A percentile compares a stretch with the other conserved stretches of the same genome.
Evolutionary conservation across 2,113 vertebrate genomes (phyloP).

Genomic region (Pseudorasbora parva): DNA sequence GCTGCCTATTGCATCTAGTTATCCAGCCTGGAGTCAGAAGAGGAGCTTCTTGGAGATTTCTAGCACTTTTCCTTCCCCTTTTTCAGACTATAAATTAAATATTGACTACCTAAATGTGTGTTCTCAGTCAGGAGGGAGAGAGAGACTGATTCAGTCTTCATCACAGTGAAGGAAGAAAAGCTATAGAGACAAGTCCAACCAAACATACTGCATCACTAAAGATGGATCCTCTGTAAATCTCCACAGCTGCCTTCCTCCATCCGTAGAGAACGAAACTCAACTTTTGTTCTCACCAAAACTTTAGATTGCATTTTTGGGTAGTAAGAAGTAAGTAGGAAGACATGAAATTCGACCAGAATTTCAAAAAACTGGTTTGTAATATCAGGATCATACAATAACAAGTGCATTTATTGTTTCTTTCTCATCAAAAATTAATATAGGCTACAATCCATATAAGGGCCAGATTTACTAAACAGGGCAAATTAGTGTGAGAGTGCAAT

Average conservation of each 20-base stretch:
- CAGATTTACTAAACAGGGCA: too few species aligned
- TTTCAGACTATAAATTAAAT: conserved; percentile 33
- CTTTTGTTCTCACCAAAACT: neutral
- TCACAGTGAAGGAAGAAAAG: neutral
- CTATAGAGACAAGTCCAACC: conserved; percentile 37
- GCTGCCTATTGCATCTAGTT: conserved; percentile 7
- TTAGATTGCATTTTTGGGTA: neutral
- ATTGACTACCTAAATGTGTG: conserved; percentile 35
- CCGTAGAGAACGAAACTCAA: neutral
- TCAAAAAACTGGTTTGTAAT: neutral
- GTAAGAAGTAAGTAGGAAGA: neutral
- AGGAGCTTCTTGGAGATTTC: conserved; percentile 4
- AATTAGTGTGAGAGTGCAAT: too few species aligned
- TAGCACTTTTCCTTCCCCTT: neutral
- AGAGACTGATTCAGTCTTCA: conserved; percentile 24
- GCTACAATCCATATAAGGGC: too few species aligned
- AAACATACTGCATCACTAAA: conserved; percentile 35
- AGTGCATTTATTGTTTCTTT: neutral
- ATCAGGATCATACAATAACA: neutral
- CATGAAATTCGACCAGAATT: neutral
- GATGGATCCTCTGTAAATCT: conserved; percentile 13
- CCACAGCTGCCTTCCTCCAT: neutral
- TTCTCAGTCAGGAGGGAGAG: conserved; percentile 25
- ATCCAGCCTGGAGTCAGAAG: neutral
- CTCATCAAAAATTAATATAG: neutral